These are phyloP conservation scores for Falco naumanni DNA, from an alignment of 2,797 vertebrate genomes.

Conservation along the genomic window DNA sequence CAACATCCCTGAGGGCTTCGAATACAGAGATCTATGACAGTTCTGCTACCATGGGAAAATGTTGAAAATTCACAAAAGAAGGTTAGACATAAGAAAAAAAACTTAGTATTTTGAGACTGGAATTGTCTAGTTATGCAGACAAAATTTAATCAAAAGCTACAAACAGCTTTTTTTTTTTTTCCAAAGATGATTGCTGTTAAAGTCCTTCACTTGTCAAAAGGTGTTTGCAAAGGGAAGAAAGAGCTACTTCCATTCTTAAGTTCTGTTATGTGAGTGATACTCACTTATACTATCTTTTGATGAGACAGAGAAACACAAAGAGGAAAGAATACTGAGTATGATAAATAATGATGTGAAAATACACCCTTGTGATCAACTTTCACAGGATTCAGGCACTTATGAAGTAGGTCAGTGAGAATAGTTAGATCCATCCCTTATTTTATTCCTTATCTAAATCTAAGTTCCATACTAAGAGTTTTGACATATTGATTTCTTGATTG, in stretches of 20 bases:
- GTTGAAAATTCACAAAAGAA: not conserved
- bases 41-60: not conserved
- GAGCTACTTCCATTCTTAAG: not conserved
- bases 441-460: not conserved
- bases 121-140: not conserved
- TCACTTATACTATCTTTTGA: not conserved
- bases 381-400: not conserved
- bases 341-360: not conserved
- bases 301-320: not conserved
- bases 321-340: not conserved
- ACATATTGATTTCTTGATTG: not conserved
- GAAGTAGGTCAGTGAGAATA: not conserved
- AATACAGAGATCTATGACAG: not conserved
- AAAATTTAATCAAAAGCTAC: not conserved
- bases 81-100: not conserved
- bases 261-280: not conserved
- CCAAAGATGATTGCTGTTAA: not conserved
- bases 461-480: not conserved
- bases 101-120: not conserved
- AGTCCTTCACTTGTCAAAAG: not conserved
- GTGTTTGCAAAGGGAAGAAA: not conserved
- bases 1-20: not conserved
- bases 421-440: not conserved
- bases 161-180: not conserved
- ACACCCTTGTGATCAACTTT: rapidly evolving